Conservation (phyloP, 2,888 invertebrate species). For the Quadroppia sp. region DNA sequence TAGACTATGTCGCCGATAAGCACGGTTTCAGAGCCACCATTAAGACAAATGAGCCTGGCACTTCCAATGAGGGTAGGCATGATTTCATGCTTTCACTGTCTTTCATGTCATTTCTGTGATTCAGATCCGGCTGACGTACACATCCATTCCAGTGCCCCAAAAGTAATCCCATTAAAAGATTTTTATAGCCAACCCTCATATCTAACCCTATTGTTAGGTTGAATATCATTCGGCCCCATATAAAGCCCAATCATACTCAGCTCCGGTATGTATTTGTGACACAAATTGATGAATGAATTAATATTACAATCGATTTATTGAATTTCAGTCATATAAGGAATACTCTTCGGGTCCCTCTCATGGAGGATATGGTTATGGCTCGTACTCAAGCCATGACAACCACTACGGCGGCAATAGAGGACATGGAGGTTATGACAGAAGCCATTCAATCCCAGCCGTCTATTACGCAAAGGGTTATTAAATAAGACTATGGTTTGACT, state of each 20-base stretch:
- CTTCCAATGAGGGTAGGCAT: constrained; percentile 41
- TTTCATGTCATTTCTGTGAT: not conserved
- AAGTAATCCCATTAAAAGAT: constrained; percentile 3
- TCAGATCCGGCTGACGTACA: constrained; percentile 38
- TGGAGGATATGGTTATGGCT: not conserved
- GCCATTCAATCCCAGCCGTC: constrained; percentile 6
- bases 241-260: constrained; percentile 30
- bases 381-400: not conserved
- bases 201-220: not conserved
- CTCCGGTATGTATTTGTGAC: constrained; percentile 30
- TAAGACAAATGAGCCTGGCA: constrained; percentile 47
- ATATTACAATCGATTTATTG: too few relatives aligned
- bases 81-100: not conserved
- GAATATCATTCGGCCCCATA: constrained; percentile 24
- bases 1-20: constrained; percentile 46
- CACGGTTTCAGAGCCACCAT: constrained; percentile 46
- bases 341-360: not conserved
- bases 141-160: constrained; percentile 35
- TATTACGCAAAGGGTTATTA: constrained; percentile 30
- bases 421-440: not conserved
- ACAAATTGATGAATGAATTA: not conserved
- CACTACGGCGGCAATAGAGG: not conserved
- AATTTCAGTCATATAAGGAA: not conserved
- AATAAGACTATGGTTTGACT: not conserved
- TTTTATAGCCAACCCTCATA: not conserved